Evolutionary conservation across 2,797 vertebrate species (phyloP).

Genomic region (Poeciliopsis presidionis): DNA sequence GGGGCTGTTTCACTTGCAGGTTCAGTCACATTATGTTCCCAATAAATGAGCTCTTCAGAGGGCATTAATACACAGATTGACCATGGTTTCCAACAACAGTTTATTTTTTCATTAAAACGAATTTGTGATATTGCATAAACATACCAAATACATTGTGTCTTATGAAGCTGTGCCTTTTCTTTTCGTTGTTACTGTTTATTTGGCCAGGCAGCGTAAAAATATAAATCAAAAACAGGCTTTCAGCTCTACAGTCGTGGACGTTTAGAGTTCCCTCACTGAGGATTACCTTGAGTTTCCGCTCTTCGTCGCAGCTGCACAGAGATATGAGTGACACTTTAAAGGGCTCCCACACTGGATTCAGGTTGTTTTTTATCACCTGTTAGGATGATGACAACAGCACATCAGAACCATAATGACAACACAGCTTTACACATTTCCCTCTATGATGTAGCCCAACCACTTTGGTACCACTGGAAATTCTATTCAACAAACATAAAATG

Average conservation of each 20-base stretch:
- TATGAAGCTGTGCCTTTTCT: background rate
- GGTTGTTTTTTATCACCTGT: conserved; percentile 96
- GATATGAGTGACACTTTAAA: conserved; percentile 96
- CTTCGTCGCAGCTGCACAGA: conserved; percentile 93
- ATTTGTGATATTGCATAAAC: background rate
- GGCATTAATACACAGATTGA: background rate
- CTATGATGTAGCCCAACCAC: background rate
- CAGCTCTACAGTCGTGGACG: background rate
- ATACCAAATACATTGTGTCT: background rate
- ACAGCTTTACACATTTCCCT: background rate
- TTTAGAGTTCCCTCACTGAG: background rate
- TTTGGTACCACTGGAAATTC: background rate
- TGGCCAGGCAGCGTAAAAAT: background rate
- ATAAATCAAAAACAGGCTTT: background rate
- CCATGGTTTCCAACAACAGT: background rate
- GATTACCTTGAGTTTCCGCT: conserved; percentile 90
- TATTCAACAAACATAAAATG: background rate
- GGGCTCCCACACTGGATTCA: conserved; percentile 94
- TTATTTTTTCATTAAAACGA: background rate
- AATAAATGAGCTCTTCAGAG: background rate
- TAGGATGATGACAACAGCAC: background rate
- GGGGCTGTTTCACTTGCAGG: background rate
- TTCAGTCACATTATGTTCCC: background rate
- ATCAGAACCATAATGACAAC: conserved; percentile 13
- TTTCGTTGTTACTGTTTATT: background rate